Base-by-base conservation (phyloP, 1,140 invertebrate genomes). In the Pogonus chalceus region DNA sequence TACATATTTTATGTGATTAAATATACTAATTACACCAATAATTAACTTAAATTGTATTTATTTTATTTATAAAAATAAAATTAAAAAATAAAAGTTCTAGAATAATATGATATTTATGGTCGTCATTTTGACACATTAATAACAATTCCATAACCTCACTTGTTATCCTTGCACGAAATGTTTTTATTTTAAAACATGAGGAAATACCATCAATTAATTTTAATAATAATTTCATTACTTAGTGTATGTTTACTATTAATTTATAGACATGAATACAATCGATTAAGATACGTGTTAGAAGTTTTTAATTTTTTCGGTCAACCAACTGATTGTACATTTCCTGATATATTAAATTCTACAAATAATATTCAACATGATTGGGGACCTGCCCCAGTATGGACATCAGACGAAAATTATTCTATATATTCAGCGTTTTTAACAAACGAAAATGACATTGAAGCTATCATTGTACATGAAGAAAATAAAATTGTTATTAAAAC, bases 211-310 rank as follows among this genome's bases (percentile, higher is more conserved):
- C 85, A 86, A 68, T 74, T 86, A 50, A 68, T 80, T 46, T 69
- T 88, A 47, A 69, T 83, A 35, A 68, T 85, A 10, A 74, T 80
- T 35, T 83, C 83, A 16, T 61, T 78, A 52, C 60, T 85, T 9
- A 86, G 84, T 66, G 69, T 87, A 20, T 66, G 81, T n/a, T 78
- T 81, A 18, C 72, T 89, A 55, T 67, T 89, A 2, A 76, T 87
- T 57, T 89, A 89, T 63, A 76, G 85, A 39, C 84, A 88, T 62
- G 84, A 89, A 63, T 88, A 89, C 55, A 82, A 87, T 62, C 78
- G 79, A 31, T 69, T 88, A 10, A 75, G 82, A 49, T 86, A 84
- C 66, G 84, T 88, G 2, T 66, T 88, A 9, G 82, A 87, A 74
- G 84, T 87, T 3, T 75, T 88, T 18, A 85, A 87, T 65, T 85